Base-by-base conservation (phyloP, 2,797 vertebrate species). In the Manis pentadactyla region DNA sequence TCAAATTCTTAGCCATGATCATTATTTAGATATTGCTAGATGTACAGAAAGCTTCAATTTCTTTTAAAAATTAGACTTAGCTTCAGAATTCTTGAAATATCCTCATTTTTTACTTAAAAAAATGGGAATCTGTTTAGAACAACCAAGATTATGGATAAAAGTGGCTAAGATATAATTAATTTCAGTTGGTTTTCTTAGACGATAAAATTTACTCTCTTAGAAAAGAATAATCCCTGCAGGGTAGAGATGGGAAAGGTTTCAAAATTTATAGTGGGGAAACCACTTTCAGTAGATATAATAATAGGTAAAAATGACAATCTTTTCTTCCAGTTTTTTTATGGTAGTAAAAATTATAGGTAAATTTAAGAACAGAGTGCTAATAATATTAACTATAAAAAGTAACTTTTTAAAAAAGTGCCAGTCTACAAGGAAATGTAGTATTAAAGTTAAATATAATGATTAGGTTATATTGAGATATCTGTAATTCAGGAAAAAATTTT, bases 41-140 rank as follows among this genome's bases (percentile, higher is more conserved):
- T 74, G 49, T 59, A 94, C 85, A 90, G 18, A 88, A 81, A 90
- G 34, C 73, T 23, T 64, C 59, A 71, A 74, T 53, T 86, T 78
- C 63, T 78, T 81, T 91, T 34, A 85, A 75, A 93, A 68, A 14
- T 64, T 57, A 78, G 11, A 88, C 59, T 78, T 77, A 89, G 92
- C 34, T 81, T 94, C 49, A 92, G 53, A 95, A 90, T 95, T 92
- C 55, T 57, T 73, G n/a, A 94, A 91, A 94, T 18, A 94, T 73
- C 93, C 29, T 86, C 4, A 53, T 23, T 63, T 73, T 93, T 68
- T n/a, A 77, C 39, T 59, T 85, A 68, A 53, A 81, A 75, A 51
- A 37, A 21, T 10, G 17, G 8, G 46, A 68, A 55, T 85, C 64
- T 94, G 49, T 23, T 85, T 85, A 94, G n/a, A 77, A 96, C n/a